These are phyloP conservation scores for Anguilla japonica DNA, from an alignment of 2,113 vertebrate species.

Conservation along the genomic window DNA sequence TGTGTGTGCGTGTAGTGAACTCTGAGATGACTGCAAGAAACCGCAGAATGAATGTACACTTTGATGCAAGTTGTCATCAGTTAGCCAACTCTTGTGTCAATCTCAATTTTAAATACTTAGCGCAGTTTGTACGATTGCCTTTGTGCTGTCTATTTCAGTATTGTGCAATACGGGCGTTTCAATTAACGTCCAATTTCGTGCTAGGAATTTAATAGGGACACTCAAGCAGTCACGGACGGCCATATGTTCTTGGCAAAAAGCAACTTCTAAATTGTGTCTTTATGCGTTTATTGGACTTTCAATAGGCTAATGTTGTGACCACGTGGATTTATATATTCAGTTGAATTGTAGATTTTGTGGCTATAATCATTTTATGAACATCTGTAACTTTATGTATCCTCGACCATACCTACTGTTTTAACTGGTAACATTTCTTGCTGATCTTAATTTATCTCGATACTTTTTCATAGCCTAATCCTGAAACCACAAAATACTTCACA, in stretches of 20 bases:
- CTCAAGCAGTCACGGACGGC: not conserved
- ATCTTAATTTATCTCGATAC: not conserved
- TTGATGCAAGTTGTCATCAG: not conserved
- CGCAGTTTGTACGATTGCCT: not conserved
- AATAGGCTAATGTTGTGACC: too few relatives aligned
- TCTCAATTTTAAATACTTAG: slow-evolving; percentile 1
- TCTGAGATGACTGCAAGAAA: slow-evolving; percentile 47
- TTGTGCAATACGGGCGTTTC: not conserved
- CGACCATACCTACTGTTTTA: not conserved
- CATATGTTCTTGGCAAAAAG: not conserved
- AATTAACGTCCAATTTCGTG: not conserved
- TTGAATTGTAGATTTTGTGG: not conserved
- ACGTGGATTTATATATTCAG: not conserved
- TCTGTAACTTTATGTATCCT: not conserved
- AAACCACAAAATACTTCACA: not conserved
- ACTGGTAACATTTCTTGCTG: not conserved
- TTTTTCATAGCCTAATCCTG: not conserved
- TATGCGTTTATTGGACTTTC: too few relatives aligned
- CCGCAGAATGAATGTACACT: not conserved
- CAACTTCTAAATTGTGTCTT: too few relatives aligned
- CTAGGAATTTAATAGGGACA: not conserved
- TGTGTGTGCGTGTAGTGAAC: slow-evolving; percentile 50
- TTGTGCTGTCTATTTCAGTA: not conserved
- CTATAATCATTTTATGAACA: not conserved
- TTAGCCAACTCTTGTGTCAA: slow-evolving; percentile 17